phyloP scores from a whole-genome alignment of 2,888 invertebrate genomes.

The Caenorhabditis becei region DNA sequence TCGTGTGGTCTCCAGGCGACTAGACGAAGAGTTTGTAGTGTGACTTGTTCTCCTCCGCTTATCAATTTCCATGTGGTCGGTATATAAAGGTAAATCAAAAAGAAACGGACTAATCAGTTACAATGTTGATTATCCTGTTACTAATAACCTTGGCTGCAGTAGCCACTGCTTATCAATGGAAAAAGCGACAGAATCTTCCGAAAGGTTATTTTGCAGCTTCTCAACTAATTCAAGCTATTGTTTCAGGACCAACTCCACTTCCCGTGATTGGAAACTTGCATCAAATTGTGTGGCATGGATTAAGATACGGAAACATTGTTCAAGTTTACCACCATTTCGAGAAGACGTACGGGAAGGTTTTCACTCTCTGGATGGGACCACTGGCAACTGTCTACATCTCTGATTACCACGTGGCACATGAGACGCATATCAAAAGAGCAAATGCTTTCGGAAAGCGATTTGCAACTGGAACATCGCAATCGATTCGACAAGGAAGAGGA shows the following conservation, averaged over 20 bases:
- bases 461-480: constrained; percentile 15
- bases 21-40: constrained; percentile 10
- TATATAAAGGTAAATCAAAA: not conserved
- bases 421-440: constrained; percentile 37
- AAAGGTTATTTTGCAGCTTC: constrained; percentile 24
- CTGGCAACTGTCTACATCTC: constrained; percentile 45
- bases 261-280: constrained; percentile 49
- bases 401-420: constrained; percentile 49
- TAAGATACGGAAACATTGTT: constrained; percentile 28
- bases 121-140: not conserved
- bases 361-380: constrained; percentile 58
- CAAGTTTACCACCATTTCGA: constrained; percentile 12
- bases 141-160: not conserved
- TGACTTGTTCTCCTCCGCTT: not conserved
- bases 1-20: not conserved
- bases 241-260: constrained; percentile 39
- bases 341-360: constrained; percentile 46
- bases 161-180: not conserved
- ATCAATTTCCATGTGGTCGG: not conserved
- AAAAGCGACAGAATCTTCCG: constrained; percentile 1
- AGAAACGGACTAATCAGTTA: not conserved
- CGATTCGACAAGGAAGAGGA: constrained; percentile 45
- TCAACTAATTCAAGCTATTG: no score
- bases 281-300: constrained; percentile 22
- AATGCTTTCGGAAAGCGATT: constrained; percentile 24